phyloP scores from a whole-genome alignment of 37 sponge, comb jelly and placozoan genomes.

The Spongilla lacustris region DNA sequence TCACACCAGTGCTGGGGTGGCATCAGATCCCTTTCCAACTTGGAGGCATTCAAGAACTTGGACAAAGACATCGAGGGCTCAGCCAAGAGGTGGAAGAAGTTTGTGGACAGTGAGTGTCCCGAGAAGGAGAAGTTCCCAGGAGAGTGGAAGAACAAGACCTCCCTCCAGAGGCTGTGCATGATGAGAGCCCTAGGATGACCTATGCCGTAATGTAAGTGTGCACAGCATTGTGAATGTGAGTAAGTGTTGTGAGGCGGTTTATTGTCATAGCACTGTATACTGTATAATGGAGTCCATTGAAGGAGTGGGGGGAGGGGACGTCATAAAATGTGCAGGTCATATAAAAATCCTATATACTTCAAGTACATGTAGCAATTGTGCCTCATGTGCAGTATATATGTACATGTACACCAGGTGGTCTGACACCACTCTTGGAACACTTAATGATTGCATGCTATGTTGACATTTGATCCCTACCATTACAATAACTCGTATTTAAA shows the following conservation, averaged over 20 bases:
- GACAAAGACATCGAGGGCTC: slow-evolving; percentile 98
- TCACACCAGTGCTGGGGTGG: slow-evolving; percentile 89
- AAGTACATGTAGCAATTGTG: too few relatives aligned
- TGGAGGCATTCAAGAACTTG: slow-evolving; percentile 96
- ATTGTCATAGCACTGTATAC: too few relatives aligned
- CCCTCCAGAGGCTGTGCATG: slow-evolving; percentile 98
- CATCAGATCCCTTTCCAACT: slow-evolving; percentile 88
- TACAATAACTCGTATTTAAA: too few relatives aligned
- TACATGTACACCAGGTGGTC: too few relatives aligned
- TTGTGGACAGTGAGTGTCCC: slow-evolving; percentile 95
- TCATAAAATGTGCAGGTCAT: too few relatives aligned
- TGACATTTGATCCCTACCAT: too few relatives aligned
- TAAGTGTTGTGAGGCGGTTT: neutral
- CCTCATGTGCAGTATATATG: too few relatives aligned
- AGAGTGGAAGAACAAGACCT: slow-evolving; percentile 99
- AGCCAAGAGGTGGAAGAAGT: slow-evolving; percentile 99
- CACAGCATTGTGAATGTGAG: neutral
- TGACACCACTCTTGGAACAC: too few relatives aligned
- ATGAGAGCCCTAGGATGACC: slow-evolving; percentile 97
- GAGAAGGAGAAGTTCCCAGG: slow-evolving; percentile 99
- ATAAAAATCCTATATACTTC: too few relatives aligned
- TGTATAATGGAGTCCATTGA: too few relatives aligned
- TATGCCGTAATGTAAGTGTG: slow-evolving; percentile 85
- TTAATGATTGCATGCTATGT: too few relatives aligned
- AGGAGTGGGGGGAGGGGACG: too few relatives aligned